A percentile compares a stretch with the other conserved stretches of the same genome.
These are phyloP conservation scores for Lepidurus couesii DNA, from an alignment of 1,140 invertebrate species.

Conservation along the genomic window DNA sequence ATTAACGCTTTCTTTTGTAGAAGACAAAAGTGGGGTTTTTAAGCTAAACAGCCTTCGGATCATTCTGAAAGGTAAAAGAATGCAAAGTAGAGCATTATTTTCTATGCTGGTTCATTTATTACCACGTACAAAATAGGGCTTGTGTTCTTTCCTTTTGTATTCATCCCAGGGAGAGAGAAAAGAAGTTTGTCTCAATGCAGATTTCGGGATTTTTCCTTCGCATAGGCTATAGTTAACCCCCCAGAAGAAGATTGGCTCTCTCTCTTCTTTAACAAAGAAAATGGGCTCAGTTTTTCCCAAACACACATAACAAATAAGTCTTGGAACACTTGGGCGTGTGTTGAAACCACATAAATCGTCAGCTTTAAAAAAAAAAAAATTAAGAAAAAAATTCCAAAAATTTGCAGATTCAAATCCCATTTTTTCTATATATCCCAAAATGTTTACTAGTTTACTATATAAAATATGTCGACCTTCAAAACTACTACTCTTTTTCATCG, in stretches of 20 bases:
- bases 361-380: neutral
- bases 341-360: neutral
- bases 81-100: slow-evolving; percentile 19
- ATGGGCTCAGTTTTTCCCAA: neutral
- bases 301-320: slow-evolving; percentile 1
- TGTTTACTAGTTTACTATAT: neutral
- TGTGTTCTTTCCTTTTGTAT: slow-evolving; percentile 19
- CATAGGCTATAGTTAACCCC: neutral
- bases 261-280: neutral
- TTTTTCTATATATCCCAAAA: neutral
- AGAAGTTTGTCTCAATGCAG: neutral
- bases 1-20: neutral
- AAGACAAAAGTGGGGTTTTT: too few relatives aligned
- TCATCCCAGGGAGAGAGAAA: neutral
- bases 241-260: neutral
- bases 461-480: neutral
- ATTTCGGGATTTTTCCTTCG: neutral
- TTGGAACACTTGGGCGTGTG: neutral
- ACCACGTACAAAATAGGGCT: slow-evolving; percentile 14
- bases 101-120: slow-evolving; percentile 9
- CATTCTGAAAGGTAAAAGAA: neutral
- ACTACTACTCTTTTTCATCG: neutral
- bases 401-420: neutral
- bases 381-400: neutral
- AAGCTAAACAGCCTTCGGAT: too few relatives aligned